Conservation (phyloP, 2,797 vertebrate species). For the Falco biarmicus region DNA sequence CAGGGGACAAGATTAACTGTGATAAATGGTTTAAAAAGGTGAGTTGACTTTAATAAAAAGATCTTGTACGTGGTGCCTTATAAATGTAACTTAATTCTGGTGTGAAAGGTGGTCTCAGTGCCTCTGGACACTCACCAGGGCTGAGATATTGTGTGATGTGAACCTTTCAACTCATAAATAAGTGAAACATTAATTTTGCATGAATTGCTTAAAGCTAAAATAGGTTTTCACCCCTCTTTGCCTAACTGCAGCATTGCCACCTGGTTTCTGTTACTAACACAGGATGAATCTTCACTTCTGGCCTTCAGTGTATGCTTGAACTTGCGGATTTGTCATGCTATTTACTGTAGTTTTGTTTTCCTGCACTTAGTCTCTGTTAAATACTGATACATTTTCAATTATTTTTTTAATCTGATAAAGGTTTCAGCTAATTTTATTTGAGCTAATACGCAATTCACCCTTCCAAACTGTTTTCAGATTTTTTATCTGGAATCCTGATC, state of each 20-base stretch:
- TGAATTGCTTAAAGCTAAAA: constrained; percentile 20
- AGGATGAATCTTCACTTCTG: neutral
- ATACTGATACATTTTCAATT: constrained; percentile 76
- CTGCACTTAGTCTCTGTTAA: constrained; percentile 58
- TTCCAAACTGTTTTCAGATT: constrained; percentile 52
- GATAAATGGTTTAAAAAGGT: neutral
- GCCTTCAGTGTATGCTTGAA: constrained; percentile 32
- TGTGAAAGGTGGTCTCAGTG: neutral
- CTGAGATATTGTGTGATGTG: neutral
- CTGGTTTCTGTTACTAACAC: neutral
- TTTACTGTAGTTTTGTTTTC: constrained; percentile 59
- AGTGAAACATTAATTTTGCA: neutral
- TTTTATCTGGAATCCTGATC: constrained; percentile 62
- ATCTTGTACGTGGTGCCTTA: neutral
- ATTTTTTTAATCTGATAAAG: constrained; percentile 78
- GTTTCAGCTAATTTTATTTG: constrained; percentile 75
- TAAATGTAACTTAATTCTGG: neutral
- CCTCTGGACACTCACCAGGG: neutral
- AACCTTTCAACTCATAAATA: neutral
- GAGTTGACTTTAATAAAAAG: neutral
- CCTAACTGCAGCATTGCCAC: neutral
- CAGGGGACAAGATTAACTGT: neutral
- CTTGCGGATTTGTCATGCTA: constrained; percentile 61
- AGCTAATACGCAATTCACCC: constrained; percentile 61
- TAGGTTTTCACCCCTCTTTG: neutral